Base-by-base conservation (phyloP, 2,888 invertebrate species). In the Archaeoteleia sp. region DNA sequence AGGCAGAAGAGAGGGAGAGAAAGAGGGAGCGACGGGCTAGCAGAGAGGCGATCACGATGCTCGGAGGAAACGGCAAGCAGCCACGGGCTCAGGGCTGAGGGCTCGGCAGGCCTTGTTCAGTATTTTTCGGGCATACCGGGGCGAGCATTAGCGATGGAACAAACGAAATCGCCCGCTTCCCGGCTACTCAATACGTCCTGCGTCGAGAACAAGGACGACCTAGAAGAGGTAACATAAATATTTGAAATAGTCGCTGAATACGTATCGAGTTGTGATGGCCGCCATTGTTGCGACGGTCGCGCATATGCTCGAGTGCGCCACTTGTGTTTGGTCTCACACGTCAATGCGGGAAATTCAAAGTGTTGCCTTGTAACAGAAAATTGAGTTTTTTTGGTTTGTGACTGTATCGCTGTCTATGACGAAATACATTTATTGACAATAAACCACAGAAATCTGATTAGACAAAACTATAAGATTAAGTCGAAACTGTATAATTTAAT, bases 141-240 rank as follows among this genome's bases (percentile, higher is more conserved):
- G 60, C 66, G 65, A 76, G 67, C 69, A 61, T 71, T 78, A 77
- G 78, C 77, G 71, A 86, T 86, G 86, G 86, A 86, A 78, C 85
- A 84, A 77, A 77, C 81, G 66, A 86, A 85, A 84, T 74, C 83
- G 73, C 81, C 82, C 71, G 75, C 83, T 74, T 92, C 92, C 83
- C 93, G 92, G 88, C 89, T 95, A 87, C 93, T 94, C 88, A 88
- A 91, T 88, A 92, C 91, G 86, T 91, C 92, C 85, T 89, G 91
- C 84, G 92, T 95, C 86, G 95, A 95, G 90, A 91, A 91, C 88
- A 93, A 92, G 91, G 95, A 95, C 89, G 95, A 95, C 87, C 90
- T 93, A 86, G 95, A 95, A 86, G 95, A 95, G 94, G 95, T 95
- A 92, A 89, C 86, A 84, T 83, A 77, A 77, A 79, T 78, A 78